Percentiles rank a stretch among this genome's conserved stretches.
These are phyloP conservation scores for Thereuonema tuberculata DNA, from an alignment of 1,140 invertebrate genomes.

Conservation along the genomic window DNA sequence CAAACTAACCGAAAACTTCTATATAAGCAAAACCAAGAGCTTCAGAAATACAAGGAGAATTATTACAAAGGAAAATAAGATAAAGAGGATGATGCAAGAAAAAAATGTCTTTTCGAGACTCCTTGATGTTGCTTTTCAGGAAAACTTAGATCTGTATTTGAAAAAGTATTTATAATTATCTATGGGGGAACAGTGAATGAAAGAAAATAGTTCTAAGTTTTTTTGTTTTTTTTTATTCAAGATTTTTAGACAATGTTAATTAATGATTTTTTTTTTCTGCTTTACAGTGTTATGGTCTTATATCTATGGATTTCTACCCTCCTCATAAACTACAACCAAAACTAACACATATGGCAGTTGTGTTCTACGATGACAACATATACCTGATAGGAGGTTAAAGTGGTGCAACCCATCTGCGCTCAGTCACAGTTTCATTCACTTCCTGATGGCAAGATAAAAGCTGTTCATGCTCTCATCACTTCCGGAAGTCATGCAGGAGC, in stretches of 20 bases:
- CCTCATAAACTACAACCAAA: background rate
- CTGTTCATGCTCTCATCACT: background rate
- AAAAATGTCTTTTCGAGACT: too few relatives aligned
- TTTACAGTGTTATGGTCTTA: slow-evolving; percentile 1
- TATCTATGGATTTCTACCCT: background rate
- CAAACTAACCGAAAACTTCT: too few relatives aligned
- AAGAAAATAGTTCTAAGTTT: background rate
- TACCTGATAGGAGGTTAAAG: background rate
- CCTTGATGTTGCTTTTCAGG: too few relatives aligned
- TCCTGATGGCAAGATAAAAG: background rate
- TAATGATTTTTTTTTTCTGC: slow-evolving; percentile 1
- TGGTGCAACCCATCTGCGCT: background rate
- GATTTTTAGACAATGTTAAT: too few relatives aligned
- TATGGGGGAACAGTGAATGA: background rate
- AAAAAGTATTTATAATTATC: too few relatives aligned
- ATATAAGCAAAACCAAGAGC: too few relatives aligned
- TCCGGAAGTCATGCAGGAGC: background rate
- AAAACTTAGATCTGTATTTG: too few relatives aligned
- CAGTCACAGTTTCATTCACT: background rate
- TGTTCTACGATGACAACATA: background rate
- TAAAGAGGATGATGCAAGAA: too few relatives aligned
- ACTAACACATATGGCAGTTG: background rate
- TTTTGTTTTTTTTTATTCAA: background rate
- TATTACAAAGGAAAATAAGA: too few relatives aligned
- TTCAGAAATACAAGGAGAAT: too few relatives aligned